Conservation (phyloP, 2,888 invertebrate species). For the Leptopilina syphax region DNA sequence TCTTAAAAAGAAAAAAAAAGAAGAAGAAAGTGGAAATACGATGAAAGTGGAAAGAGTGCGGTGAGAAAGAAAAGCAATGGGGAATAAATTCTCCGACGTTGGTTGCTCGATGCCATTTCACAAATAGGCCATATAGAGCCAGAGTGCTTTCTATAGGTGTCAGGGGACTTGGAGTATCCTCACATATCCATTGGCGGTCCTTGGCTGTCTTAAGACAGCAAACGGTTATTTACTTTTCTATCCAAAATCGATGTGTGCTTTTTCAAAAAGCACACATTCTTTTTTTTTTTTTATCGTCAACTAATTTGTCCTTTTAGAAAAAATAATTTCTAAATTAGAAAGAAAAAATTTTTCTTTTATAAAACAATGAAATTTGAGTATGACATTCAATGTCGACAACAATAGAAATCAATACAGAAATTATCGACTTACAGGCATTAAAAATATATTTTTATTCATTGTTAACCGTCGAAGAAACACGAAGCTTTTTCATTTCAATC, state of each 20-base stretch:
- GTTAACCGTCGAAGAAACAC: too few relatives aligned
- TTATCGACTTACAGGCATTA: too few relatives aligned
- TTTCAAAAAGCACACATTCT: conserved; percentile 10
- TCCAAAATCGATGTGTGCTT: conserved; percentile 50
- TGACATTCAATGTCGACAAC: too few relatives aligned
- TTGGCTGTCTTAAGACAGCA: conserved; percentile 25
- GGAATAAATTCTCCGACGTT: conserved; percentile 63
- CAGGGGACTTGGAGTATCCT: conserved; percentile 59
- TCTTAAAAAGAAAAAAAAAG: neutral
- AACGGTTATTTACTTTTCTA: conserved; percentile 52
- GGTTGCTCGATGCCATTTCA: conserved; percentile 61
- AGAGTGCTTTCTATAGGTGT: conserved; percentile 67
- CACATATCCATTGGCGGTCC: conserved; percentile 45
- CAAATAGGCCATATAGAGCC: conserved; percentile 68
- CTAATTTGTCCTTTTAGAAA: neutral
- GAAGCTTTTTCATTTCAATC: too few relatives aligned
- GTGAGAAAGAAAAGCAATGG: conserved; percentile 40
- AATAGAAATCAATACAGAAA: too few relatives aligned
- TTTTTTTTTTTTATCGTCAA: neutral
- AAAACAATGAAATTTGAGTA: too few relatives aligned
- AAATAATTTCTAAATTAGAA: neutral
- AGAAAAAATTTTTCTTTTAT: too few relatives aligned
- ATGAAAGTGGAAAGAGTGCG: conserved; percentile 13
- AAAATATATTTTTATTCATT: too few relatives aligned
- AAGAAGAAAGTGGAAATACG: neutral